These are phyloP conservation scores for Coptodon bakossiorum DNA, from an alignment of 2,113 vertebrate species.

Conservation along the genomic window DNA sequence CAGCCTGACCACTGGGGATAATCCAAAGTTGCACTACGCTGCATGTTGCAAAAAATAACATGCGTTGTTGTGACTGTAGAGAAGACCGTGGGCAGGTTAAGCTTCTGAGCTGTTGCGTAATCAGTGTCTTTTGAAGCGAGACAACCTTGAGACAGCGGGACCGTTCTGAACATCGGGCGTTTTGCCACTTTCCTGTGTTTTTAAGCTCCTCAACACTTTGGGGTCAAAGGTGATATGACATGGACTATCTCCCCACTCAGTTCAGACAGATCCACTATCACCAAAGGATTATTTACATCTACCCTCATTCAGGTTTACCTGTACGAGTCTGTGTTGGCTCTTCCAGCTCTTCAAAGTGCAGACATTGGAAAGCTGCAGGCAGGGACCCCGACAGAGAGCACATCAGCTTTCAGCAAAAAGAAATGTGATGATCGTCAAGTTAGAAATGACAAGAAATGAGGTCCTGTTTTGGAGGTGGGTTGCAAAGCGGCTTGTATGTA, in stretches of 20 bases:
- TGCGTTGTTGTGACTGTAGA: not conserved
- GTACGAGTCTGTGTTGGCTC: not conserved
- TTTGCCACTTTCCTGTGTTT: not conserved
- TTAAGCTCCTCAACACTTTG: not conserved
- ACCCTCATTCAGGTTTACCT: not conserved
- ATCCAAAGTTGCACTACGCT: not conserved
- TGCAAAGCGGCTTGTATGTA: not conserved
- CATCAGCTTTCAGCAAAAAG: not conserved
- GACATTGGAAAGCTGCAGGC: not conserved
- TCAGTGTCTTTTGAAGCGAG: not conserved
- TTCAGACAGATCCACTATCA: not conserved
- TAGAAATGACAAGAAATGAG: not conserved
- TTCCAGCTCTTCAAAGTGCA: not conserved
- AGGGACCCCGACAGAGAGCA: not conserved
- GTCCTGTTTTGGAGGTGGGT: not conserved
- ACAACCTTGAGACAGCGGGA: not conserved
- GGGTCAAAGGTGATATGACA: not conserved
- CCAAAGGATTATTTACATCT: not conserved
- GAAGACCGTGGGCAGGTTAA: not conserved
- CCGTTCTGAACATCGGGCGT: not conserved
- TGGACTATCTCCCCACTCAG: not conserved
- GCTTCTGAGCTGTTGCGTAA: conserved; percentile 13
- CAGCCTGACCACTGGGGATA: not conserved
- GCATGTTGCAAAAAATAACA: not conserved
- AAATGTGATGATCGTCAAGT: not conserved